Conservation (phyloP, 2,797 vertebrate genomes). For the Masticophis lateralis region DNA sequence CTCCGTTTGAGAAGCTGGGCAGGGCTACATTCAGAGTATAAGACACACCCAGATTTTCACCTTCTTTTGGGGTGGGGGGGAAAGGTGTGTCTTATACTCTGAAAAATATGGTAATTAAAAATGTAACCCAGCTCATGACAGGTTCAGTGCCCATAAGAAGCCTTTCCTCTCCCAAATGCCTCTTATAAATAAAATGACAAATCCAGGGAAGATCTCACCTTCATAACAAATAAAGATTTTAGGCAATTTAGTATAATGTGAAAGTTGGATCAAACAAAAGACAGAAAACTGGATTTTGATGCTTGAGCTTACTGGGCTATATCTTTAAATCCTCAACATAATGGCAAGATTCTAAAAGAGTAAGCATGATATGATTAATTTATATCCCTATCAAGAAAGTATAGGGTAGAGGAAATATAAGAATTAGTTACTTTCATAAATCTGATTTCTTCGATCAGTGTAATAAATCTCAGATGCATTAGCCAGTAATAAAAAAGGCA, state of each 20-base stretch:
- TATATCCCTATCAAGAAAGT: conserved; percentile 3
- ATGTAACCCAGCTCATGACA: background rate
- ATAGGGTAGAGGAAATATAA: background rate
- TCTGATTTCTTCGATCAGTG: conserved; percentile 12
- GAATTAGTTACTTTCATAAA: conserved; percentile 1
- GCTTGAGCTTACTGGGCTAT: background rate
- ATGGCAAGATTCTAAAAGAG: background rate
- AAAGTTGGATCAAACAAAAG: conserved; percentile 5
- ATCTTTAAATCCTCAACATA: background rate
- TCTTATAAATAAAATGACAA: background rate
- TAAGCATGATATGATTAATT: background rate
- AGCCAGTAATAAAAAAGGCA: background rate
- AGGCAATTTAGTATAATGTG: background rate
- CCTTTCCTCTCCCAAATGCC: background rate
- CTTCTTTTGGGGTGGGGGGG: no score
- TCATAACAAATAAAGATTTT: conserved; percentile 4
- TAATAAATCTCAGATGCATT: background rate
- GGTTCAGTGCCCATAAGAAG: background rate
- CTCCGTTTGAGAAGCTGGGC: no score
- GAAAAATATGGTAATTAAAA: background rate
- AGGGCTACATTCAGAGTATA: no score
- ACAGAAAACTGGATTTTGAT: conserved; percentile 9
- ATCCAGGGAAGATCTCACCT: background rate
- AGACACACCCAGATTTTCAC: no score
- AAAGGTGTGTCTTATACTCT: no score